These are phyloP conservation scores for Hycleus cichorii DNA, from an alignment of 1,140 invertebrate genomes.

Conservation along the genomic window DNA sequence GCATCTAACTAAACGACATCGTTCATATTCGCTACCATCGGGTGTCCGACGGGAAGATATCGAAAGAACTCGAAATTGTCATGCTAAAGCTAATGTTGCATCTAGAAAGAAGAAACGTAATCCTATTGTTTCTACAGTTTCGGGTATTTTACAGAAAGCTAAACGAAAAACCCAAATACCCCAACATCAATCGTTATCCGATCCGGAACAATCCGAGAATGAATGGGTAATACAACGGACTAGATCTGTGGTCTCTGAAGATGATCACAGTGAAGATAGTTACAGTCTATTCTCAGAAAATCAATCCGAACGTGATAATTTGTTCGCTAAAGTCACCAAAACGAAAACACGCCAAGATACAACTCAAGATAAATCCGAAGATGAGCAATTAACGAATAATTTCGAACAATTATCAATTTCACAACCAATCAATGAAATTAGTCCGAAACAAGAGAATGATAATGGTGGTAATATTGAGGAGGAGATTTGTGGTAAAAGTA, in stretches of 20 bases:
- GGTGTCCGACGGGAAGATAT: slow-evolving; percentile 55
- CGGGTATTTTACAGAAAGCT: slow-evolving; percentile 71
- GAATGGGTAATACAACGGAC: slow-evolving; percentile 57
- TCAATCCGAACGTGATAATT: slow-evolving; percentile 50
- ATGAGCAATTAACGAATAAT: background rate
- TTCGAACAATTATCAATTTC: slow-evolving; percentile 2
- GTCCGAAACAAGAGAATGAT: slow-evolving; percentile 42
- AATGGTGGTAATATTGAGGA: slow-evolving; percentile 49
- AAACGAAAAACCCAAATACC: slow-evolving; percentile 52
- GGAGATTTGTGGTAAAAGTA: slow-evolving; percentile 51
- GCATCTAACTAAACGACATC: slow-evolving; percentile 65
- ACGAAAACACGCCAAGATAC: slow-evolving; percentile 47
- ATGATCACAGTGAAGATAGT: slow-evolving; percentile 65
- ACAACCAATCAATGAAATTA: slow-evolving; percentile 15
- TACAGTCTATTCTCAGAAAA: slow-evolving; percentile 61
- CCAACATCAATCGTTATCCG: slow-evolving; percentile 57
- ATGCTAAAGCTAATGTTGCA: slow-evolving; percentile 41
- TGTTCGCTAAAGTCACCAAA: slow-evolving; percentile 57
- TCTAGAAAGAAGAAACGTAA: slow-evolving; percentile 67
- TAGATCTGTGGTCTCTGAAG: slow-evolving; percentile 57
- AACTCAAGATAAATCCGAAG: slow-evolving; percentile 14
- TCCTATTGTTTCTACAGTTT: slow-evolving; percentile 68
- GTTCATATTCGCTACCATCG: slow-evolving; percentile 72
- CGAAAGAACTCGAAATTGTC: slow-evolving; percentile 44
- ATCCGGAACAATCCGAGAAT: slow-evolving; percentile 70